phyloP scores from a whole-genome alignment of 2,113 vertebrate genomes.

The Pycnonotus jocosus region DNA sequence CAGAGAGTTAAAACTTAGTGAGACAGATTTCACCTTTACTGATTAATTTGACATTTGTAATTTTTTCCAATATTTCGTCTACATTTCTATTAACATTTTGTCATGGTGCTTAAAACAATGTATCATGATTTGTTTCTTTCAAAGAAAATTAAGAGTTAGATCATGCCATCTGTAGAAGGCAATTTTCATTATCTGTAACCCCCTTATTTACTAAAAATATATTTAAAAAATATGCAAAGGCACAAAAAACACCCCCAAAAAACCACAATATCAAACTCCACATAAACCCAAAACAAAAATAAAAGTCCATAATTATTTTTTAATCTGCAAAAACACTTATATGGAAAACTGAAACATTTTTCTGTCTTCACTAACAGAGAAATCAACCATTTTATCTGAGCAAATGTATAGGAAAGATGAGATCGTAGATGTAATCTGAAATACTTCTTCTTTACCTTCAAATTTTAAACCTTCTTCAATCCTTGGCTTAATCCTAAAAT shows the following conservation, averaged over 20 bases:
- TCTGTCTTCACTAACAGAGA: background rate
- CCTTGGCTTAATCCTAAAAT: background rate
- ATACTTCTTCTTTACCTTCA: background rate
- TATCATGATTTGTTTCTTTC: background rate
- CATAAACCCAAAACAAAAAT: background rate
- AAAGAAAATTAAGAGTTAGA: background rate
- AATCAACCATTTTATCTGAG: background rate
- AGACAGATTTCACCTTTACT: background rate
- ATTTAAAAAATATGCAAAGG: background rate
- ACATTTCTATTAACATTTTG: background rate
- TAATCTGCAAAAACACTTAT: background rate
- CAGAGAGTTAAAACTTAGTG: background rate
- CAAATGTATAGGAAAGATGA: background rate
- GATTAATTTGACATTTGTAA: background rate
- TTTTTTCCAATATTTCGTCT: background rate
- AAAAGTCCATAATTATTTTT: background rate
- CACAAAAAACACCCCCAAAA: rapidly evolving
- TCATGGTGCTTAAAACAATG: background rate
- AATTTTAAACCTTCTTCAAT: background rate
- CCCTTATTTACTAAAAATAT: background rate
- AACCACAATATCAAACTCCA: background rate
- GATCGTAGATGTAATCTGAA: background rate
- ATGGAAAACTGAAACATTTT: background rate
- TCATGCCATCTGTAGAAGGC: background rate
- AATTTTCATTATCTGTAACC: background rate